Base-by-base conservation (phyloP, 1,140 invertebrate genomes). In the Tetragonula clypearis region DNA sequence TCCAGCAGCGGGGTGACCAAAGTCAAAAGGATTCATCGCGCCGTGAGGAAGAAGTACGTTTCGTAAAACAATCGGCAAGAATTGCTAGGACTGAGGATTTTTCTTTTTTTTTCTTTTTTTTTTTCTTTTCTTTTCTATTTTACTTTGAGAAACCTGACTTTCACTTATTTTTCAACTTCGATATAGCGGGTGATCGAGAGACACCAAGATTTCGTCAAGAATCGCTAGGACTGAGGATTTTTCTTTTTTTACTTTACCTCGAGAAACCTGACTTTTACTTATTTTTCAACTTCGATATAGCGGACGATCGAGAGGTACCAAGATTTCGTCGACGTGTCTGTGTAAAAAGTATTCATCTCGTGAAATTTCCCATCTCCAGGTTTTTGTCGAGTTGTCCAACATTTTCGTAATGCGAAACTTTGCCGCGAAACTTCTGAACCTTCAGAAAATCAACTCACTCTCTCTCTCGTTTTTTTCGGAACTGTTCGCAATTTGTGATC, bases 1-100 rank as follows among this genome's bases (percentile, higher is more conserved):
- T 91, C 88, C 21, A 79, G 86, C 17, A 58, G 49, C 30, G 49
- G 71, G 0, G 71, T 69, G n/a, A 62, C 69, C 15, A 91, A 91
- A 75, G 62, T 82, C 2, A 88, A 86, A 19, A 75, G 86, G 19
- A 82, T 91, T 60, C 82, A 89, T 69, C 86, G 90, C 56, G 35
- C 73, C 5, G 35, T 81, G 6, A 86, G 86, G 14, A 91, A 84
- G 79, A 88, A 82, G 91, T 92, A 66, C 75, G 90, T 60, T 15
- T 35, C 0, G 19, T 0, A 21, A 58, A 23, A 15, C 81, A n/a
- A 68, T 41, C 41, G 41, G 41, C 6, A 41, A 41, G 30, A 41
- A 41, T 41, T 6, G 41, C 23, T 1, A 68, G 19, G 19, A 35
- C n/a, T 76, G 1, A 49, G 21, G n/a, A 35, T 73, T 73, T 14